phyloP scores from a whole-genome alignment of 2,113 vertebrate genomes.

The Polypterus senegalus region DNA sequence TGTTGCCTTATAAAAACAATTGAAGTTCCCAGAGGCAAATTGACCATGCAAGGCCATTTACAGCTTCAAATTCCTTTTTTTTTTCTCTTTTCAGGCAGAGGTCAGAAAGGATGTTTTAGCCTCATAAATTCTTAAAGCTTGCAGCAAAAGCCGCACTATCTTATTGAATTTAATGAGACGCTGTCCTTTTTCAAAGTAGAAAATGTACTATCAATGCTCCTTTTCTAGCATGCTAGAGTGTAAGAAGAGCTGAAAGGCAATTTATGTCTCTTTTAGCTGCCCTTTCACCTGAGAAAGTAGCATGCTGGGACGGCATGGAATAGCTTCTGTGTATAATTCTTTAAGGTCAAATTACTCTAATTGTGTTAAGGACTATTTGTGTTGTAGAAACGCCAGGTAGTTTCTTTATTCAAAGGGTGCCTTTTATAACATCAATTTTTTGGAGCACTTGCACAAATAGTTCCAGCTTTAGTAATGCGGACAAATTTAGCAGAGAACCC shows the following conservation, averaged over 20 bases:
- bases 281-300: conserved; percentile 21
- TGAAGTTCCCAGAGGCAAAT: conserved; percentile 23
- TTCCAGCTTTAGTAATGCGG: conserved; percentile 56
- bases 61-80: conserved; percentile 26
- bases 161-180: conserved; percentile 17
- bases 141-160: conserved; percentile 17
- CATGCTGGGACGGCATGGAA: conserved; percentile 11
- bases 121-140: conserved; percentile 20
- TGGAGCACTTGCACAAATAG: conserved; percentile 44
- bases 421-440: conserved; percentile 25
- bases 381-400: conserved; percentile 43
- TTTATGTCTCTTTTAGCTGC: conserved; percentile 9
- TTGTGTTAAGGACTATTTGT: conserved; percentile 32
- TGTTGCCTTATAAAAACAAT: conserved; percentile 24
- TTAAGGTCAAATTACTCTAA: conserved; percentile 27
- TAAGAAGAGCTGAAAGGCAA: conserved; percentile 23
- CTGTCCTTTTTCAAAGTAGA: conserved; percentile 9
- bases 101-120: conserved; percentile 18
- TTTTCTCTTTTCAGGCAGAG: conserved; percentile 19
- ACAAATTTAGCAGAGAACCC: conserved; percentile 68
- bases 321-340: conserved; percentile 26
- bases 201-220: conserved; percentile 14
- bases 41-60: conserved; percentile 25
- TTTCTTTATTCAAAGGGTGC: conserved; percentile 27
- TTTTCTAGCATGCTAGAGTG: conserved; percentile 19